phyloP scores from a whole-genome alignment of 2,797 vertebrate genomes.

The Falco berigora region DNA sequence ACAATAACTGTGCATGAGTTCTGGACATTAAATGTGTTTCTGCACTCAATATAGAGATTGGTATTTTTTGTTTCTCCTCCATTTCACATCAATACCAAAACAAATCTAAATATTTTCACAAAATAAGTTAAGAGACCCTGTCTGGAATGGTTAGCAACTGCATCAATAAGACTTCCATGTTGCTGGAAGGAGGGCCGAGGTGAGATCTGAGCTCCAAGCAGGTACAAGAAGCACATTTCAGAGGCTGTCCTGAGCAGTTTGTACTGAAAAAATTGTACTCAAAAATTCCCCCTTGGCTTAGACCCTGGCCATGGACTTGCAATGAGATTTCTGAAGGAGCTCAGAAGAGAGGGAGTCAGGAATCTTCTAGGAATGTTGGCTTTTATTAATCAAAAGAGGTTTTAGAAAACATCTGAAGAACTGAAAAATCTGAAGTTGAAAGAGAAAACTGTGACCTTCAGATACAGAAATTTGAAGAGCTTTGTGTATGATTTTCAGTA shows the following conservation, averaged over 20 bases:
- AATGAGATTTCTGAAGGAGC: background rate
- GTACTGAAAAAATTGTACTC: background rate
- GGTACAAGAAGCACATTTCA: background rate
- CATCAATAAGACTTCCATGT: background rate
- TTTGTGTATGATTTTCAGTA: background rate
- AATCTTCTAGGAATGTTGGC: background rate
- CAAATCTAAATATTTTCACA: background rate
- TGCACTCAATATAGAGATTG: background rate
- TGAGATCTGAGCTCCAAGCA: background rate
- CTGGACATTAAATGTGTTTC: background rate
- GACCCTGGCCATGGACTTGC: background rate
- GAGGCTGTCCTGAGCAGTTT: background rate
- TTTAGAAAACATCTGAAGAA: background rate
- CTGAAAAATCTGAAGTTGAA: background rate
- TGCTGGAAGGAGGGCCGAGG: background rate
- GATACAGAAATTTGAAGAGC: background rate
- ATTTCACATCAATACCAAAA: background rate
- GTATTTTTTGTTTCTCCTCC: background rate
- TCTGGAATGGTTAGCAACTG: background rate
- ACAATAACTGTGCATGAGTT: background rate
- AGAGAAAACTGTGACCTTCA: background rate
- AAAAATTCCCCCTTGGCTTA: background rate
- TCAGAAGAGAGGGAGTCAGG: too few species aligned
- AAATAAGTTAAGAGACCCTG: background rate
- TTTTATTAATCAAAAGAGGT: background rate